Evolutionary conservation across 2,888 invertebrate genomes (phyloP), one percentile per base, ranked within the genome.

Genomic region (Muschampia plurimacula): DNA sequence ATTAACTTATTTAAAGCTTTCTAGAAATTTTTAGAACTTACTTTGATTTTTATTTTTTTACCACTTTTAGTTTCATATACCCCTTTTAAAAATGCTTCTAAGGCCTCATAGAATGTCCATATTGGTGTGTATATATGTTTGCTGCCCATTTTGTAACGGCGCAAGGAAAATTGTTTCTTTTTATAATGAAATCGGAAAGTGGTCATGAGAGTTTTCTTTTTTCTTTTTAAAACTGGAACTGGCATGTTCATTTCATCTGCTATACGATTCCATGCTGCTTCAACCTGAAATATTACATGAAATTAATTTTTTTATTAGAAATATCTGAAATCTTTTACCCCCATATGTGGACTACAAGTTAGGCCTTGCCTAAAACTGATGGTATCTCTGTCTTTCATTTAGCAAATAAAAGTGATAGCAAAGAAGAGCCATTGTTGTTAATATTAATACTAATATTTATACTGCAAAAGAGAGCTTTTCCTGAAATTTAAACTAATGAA

Each of bases 41-140:
- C 22, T 22, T 22, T 22, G 15, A 67, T n/a, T 67, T 72, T 72
- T 28, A 72, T 67, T 72, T 72, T 72, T 62, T 46, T 66, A 1
- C 71, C 71, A 67, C 49, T 72, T 72, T 72, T 72, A 62, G 49
- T 67, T 67, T 72, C 71, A 67, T 72, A 72, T 5, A 72, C 72
- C 7, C 62, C 62, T 44, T 67, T 72, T 36, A 72, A 52, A 55
- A 72, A 72, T 15, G 52, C 41, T 41, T 72, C 72, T 28, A 72
- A 63, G 10, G 44, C n/a, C 15, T 72, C 72, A 55, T 72, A 72
- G 44, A 72, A 72, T 15, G 72, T 67, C 72, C 72, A 72, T 39
- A 72, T 72, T 13, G 72, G 72, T n/a, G 72, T 72, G 72, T 72
- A 72, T 32, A 72, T 55, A 15, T 72, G 72, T 72, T 72, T 72